phyloP scores from a whole-genome alignment of 2,888 invertebrate species.

The Sussaba pulchella region DNA sequence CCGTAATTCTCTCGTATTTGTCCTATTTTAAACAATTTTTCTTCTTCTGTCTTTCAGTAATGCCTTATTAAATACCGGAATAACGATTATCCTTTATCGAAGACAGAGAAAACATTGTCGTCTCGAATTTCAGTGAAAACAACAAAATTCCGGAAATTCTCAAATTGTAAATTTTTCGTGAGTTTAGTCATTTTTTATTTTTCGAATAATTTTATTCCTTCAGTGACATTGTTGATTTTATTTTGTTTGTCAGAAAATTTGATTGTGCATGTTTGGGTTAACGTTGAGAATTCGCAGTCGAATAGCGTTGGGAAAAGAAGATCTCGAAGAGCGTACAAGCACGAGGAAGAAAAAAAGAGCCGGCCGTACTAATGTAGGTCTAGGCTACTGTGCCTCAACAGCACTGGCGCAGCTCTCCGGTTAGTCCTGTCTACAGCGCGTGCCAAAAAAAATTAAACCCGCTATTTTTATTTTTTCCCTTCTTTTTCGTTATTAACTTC shows the following conservation, averaged over 20 bases:
- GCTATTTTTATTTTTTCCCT: no score
- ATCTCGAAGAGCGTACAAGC: background rate
- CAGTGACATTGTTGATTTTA: no score
- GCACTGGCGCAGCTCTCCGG: background rate
- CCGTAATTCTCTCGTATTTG: slow-evolving; percentile 8
- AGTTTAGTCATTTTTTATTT: no score
- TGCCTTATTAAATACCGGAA: background rate
- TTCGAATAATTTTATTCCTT: no score
- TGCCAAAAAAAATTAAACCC: background rate
- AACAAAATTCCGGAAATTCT: no score
- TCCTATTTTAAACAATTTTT: background rate
- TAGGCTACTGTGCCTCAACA: slow-evolving; percentile 14
- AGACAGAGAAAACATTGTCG: no score
- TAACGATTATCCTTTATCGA: background rate
- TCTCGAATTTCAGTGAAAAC: no score
- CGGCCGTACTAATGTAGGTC: slow-evolving; percentile 9
- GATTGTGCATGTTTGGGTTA: background rate
- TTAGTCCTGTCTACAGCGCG: slow-evolving; percentile 1
- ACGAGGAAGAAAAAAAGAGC: slow-evolving; percentile 22
- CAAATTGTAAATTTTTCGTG: no score
- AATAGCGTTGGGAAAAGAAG: slow-evolving; percentile 25
- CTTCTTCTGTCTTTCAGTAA: background rate
- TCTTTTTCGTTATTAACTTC: no score
- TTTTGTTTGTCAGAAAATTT: no score
- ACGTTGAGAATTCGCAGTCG: slow-evolving; percentile 15